Evolutionary conservation across 1,140 invertebrate genomes (phyloP).

Genomic region (Drosophila azteca): DNA sequence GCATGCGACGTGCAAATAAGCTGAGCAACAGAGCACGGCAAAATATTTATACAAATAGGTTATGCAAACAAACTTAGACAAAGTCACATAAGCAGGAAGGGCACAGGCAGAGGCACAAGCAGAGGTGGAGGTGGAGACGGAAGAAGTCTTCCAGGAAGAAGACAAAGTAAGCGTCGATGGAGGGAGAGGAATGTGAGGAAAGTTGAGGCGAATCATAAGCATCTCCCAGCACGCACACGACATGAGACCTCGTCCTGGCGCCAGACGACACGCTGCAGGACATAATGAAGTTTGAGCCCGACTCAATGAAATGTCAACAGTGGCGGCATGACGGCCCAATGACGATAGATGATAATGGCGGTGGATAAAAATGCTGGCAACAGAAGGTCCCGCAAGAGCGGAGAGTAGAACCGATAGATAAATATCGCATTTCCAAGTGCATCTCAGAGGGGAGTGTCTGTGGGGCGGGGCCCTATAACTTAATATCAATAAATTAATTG

Average conservation of each 20-base stretch:
- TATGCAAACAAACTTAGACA: constrained; percentile 82
- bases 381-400: not conserved
- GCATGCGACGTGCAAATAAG: constrained; percentile 69
- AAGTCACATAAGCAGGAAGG: constrained; percentile 59
- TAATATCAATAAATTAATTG: constrained; percentile 78
- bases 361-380: constrained; percentile 35
- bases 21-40: constrained; percentile 77
- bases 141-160: constrained; percentile 36
- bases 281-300: constrained; percentile 79
- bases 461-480: constrained; percentile 35
- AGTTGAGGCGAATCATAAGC: too few species aligned
- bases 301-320: constrained; percentile 81
- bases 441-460: constrained; percentile 15
- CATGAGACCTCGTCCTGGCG: constrained; percentile 66
- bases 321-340: constrained; percentile 11
- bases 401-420: too few species aligned
- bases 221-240: constrained; percentile 44
- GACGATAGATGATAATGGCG: constrained; percentile 49
- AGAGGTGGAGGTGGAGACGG: constrained; percentile 5
- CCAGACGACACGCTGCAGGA: constrained; percentile 69
- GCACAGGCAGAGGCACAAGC: not conserved
- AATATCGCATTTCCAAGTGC: constrained; percentile 34
- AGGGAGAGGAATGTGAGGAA: not conserved
- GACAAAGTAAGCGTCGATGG: constrained; percentile 31
- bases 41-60: constrained; percentile 83